phyloP scores from a whole-genome alignment of 2,113 vertebrate species.

The Antechinus flavipes region DNA sequence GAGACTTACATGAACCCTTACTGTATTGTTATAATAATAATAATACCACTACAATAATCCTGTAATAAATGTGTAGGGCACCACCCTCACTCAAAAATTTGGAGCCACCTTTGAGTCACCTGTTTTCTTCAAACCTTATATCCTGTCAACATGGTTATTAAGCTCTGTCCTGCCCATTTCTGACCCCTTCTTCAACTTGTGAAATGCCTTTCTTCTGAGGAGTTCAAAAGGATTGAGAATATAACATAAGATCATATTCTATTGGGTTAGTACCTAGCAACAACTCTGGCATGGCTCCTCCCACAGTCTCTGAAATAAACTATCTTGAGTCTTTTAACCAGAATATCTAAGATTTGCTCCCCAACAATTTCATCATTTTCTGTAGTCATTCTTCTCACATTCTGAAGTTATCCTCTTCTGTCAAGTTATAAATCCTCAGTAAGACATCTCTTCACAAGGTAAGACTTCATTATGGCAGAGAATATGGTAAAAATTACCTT shows the following conservation, averaged over 20 bases:
- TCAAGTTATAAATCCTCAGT: neutral
- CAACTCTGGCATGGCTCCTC: neutral
- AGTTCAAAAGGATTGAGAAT: neutral
- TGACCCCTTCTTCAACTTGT: neutral
- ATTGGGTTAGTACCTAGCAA: neutral
- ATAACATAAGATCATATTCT: neutral
- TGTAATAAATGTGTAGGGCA: neutral
- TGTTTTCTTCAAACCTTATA: neutral
- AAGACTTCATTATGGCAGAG: neutral
- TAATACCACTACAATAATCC: neutral
- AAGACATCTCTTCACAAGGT: neutral
- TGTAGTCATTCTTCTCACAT: neutral
- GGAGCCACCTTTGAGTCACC: neutral
- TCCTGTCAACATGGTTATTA: neutral
- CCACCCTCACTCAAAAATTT: neutral
- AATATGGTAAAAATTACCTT: neutral
- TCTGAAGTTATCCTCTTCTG: neutral
- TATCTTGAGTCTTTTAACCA: neutral
- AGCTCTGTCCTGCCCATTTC: neutral
- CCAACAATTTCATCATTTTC: neutral
- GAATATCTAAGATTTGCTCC: neutral
- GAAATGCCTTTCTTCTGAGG: neutral
- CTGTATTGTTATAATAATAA: neutral
- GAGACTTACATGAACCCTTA: neutral
- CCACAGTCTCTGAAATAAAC: neutral